Evolutionary conservation across 2,113 vertebrate genomes (phyloP).

Genomic region (Poicephalus meyeri): DNA sequence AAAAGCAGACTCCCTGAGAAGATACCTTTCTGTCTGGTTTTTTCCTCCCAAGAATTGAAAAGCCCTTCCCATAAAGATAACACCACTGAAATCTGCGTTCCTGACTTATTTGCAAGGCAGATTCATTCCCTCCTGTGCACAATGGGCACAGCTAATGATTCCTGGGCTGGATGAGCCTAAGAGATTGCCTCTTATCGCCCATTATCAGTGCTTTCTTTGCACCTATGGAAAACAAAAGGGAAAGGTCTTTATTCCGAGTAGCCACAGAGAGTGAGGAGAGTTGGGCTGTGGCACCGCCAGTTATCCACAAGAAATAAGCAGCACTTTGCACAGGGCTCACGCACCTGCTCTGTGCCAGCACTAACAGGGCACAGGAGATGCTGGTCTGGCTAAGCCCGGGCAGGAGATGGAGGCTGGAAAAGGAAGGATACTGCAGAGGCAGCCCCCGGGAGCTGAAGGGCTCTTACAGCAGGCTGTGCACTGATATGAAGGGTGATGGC

Average conservation of each 20-base stretch:
- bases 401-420: background rate
- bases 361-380: background rate
- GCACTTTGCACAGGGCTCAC: accelerated
- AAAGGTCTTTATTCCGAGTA: background rate
- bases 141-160: background rate
- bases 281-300: background rate
- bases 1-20: background rate
- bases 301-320: accelerated
- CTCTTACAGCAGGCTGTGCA: accelerated
- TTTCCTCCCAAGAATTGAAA: background rate
- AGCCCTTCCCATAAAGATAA: background rate
- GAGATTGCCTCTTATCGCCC: background rate
- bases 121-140: background rate
- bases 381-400: background rate
- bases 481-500: background rate
- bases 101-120: background rate
- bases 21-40: background rate
- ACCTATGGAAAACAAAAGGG: background rate
- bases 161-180: background rate
- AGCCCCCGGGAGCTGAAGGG: background rate
- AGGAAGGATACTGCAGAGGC: background rate
- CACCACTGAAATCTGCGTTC: background rate
- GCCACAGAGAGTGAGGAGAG: background rate
- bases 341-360: accelerated
- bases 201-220: background rate